These are phyloP conservation scores for Cavia aperea DNA, from an alignment of 2,113 vertebrate species.

Conservation along the genomic window DNA sequence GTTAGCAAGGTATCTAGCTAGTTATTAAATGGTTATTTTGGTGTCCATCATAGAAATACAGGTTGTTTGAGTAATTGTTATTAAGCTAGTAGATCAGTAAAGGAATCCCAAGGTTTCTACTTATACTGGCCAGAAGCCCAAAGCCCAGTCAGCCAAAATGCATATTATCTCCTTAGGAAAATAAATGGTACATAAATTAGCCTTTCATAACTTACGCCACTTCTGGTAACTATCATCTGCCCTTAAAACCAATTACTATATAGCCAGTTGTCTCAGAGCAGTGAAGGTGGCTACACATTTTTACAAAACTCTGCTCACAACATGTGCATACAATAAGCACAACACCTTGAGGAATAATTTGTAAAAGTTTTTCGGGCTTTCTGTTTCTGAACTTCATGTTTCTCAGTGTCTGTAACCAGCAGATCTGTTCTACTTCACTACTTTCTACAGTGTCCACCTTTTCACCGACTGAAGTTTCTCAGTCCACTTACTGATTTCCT, in stretches of 20 bases:
- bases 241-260: neutral
- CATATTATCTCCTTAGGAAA: neutral
- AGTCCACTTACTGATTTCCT: neutral
- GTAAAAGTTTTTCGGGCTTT: slow-evolving; percentile 12
- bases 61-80: slow-evolving; percentile 29
- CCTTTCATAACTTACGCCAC: slow-evolving; percentile 14
- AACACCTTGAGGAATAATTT: neutral
- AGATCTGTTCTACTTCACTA: neutral
- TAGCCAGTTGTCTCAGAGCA: neutral
- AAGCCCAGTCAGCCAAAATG: neutral
- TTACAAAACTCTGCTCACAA: neutral
- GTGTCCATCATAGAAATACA: neutral
- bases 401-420: neutral
- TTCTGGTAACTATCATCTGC: slow-evolving; percentile 3
- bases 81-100: slow-evolving; percentile 16
- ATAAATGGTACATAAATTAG: neutral
- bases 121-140: slow-evolving; percentile 23
- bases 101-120: slow-evolving; percentile 9
- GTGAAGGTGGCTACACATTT: neutral
- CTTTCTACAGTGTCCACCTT: neutral
- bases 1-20: neutral
- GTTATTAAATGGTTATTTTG: neutral
- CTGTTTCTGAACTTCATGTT: neutral
- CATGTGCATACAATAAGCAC: neutral
- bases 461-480: neutral